A percentile compares a stretch with the other conserved stretches of the same genome.
Conservation (phyloP, 2,797 vertebrate genomes). For the Staurois parvus region DNA sequence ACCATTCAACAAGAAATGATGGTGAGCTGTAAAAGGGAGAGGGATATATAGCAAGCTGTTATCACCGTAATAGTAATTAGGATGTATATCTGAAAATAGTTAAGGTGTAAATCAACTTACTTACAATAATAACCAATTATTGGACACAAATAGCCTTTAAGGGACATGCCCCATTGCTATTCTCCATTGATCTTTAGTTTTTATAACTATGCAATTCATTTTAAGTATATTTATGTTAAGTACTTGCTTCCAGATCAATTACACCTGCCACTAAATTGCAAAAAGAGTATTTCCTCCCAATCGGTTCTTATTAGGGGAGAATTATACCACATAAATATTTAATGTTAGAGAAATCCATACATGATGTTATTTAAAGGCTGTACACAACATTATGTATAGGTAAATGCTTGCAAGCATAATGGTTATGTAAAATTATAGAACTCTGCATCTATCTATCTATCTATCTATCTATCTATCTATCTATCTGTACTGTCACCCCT, state of each 20-base stretch:
- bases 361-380: background rate
- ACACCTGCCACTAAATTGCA: background rate
- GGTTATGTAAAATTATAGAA: too few relatives aligned
- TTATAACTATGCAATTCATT: slow-evolving; percentile 11
- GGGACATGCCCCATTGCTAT: slow-evolving; percentile 6
- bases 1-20: slow-evolving; percentile 26
- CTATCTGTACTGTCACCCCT: too few relatives aligned
- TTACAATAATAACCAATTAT: slow-evolving; percentile 22
- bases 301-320: background rate
- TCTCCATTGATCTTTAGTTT: slow-evolving; percentile 28
- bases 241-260: slow-evolving; percentile 13
- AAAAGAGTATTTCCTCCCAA: background rate
- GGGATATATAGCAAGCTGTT: slow-evolving; percentile 29
- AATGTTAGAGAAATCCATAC: background rate
- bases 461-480: too few relatives aligned
- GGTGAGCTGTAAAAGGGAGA: slow-evolving; percentile 1
- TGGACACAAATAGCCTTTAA: slow-evolving; percentile 21
- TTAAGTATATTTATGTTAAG: slow-evolving; percentile 33
- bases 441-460: too few relatives aligned
- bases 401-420: too few relatives aligned
- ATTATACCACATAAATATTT: background rate
- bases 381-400: too few relatives aligned
- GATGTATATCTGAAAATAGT: slow-evolving; percentile 12
- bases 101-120: background rate
- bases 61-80: slow-evolving; percentile 42